These are phyloP conservation scores for Pipistrellus nathusii DNA, from an alignment of 2,797 vertebrate genomes.

Conservation along the genomic window DNA sequence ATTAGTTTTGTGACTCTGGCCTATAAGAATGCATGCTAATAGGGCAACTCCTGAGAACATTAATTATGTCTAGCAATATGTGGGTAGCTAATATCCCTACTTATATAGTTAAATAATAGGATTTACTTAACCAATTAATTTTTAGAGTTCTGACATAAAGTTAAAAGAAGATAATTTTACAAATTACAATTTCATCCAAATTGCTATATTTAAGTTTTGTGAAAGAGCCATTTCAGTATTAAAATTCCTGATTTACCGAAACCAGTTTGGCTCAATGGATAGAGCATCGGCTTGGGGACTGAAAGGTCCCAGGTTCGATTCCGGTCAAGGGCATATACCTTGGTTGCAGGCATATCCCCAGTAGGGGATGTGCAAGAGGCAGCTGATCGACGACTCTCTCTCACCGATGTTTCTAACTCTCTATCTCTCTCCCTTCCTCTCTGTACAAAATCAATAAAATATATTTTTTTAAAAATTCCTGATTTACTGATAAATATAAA, in stretches of 20 bases:
- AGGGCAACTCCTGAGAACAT: not conserved
- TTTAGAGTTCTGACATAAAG: constrained; percentile 51
- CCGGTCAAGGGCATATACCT: too few relatives aligned
- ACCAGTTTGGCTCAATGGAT: too few relatives aligned
- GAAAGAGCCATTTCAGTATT: constrained; percentile 18
- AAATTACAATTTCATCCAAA: constrained; percentile 17
- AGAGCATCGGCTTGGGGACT: too few relatives aligned
- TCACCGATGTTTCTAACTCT: too few relatives aligned
- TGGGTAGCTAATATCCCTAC: constrained; percentile 76
- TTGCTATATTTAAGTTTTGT: constrained; percentile 7
- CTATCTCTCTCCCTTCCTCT: too few relatives aligned
- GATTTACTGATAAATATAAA: not conserved
- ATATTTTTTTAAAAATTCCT: not conserved
- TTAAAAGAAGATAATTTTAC: constrained; percentile 28
- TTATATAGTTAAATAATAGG: constrained; percentile 67
- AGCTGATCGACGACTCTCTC: too few relatives aligned
- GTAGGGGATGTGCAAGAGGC: too few relatives aligned
- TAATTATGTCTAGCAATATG: constrained; percentile 81
- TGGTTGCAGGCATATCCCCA: too few relatives aligned
- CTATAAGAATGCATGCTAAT: constrained; percentile 74
- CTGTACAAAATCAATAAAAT: too few relatives aligned
- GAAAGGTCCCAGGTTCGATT: too few relatives aligned
- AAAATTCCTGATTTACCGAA: not conserved
- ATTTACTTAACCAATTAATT: constrained; percentile 63
- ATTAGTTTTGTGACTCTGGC: constrained; percentile 74